A percentile compares a stretch with the other conserved stretches of the same genome.
These are phyloP conservation scores for Takifugu flavidus DNA, from an alignment of 2,113 vertebrate species.

Conservation along the genomic window DNA sequence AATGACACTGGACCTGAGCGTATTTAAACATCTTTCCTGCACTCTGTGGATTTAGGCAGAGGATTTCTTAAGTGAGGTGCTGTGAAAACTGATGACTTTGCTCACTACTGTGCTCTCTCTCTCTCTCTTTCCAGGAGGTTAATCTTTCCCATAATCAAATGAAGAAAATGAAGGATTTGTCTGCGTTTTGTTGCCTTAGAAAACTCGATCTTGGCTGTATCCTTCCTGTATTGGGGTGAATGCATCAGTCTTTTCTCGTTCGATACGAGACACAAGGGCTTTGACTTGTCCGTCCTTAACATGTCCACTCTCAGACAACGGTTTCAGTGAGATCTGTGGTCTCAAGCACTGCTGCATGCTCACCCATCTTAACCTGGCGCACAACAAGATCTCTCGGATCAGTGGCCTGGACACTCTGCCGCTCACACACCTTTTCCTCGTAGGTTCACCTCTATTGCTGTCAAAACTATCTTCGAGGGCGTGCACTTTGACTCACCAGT, in stretches of 20 bases:
- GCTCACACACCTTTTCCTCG: slow-evolving; percentile 81
- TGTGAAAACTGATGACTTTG: slow-evolving; percentile 9
- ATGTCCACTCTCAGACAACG: slow-evolving; percentile 73
- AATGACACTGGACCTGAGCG: slow-evolving; percentile 44
- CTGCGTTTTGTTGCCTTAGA: slow-evolving; percentile 72
- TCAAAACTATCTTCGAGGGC: too few relatives aligned
- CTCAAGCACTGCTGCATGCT: slow-evolving; percentile 80
- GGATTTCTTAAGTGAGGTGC: slow-evolving; percentile 10
- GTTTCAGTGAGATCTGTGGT: slow-evolving; percentile 80
- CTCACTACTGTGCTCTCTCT: slow-evolving; percentile 20
- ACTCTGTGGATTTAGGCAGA: slow-evolving; percentile 13
- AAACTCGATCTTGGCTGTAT: slow-evolving; percentile 89
- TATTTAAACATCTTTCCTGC: slow-evolving; percentile 17
- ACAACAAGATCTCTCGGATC: slow-evolving; percentile 80
- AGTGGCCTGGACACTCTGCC: slow-evolving; percentile 75
- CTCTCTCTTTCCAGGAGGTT: slow-evolving; percentile 75
- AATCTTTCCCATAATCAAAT: slow-evolving; percentile 88
- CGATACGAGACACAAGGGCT: not conserved
- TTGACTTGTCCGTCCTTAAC: slow-evolving; percentile 63
- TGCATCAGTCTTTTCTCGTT: not conserved
- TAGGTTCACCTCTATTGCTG: slow-evolving; percentile 51
- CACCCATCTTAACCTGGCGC: slow-evolving; percentile 79
- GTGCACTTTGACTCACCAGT: not conserved
- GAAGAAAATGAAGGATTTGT: slow-evolving; percentile 83
- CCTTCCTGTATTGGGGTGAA: slow-evolving; percentile 66